Evolutionary conservation across 2,113 vertebrate species (phyloP).

Genomic region (Hucho hucho): DNA sequence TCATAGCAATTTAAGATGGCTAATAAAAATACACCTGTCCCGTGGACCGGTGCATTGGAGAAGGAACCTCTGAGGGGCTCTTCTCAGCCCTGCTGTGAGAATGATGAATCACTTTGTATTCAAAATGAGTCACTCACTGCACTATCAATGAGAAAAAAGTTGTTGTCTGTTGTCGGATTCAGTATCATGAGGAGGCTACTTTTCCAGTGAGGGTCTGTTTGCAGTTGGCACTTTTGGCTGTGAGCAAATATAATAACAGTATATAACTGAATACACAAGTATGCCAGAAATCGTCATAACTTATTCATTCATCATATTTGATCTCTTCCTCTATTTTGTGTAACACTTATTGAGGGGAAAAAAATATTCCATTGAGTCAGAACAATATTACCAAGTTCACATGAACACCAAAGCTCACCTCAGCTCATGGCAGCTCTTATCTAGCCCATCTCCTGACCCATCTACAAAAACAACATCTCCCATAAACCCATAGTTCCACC

Average conservation of each 20-base stretch:
- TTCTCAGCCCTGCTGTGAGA: not conserved
- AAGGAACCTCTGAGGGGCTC: constrained; percentile 52
- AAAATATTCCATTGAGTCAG: constrained; percentile 40
- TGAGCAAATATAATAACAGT: no score
- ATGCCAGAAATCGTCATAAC: not conserved
- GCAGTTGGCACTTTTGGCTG: no score
- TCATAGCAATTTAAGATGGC: constrained; percentile 80
- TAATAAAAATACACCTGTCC: constrained; percentile 92
- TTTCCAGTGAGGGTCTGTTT: no score
- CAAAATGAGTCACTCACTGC: no score
- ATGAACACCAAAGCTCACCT: constrained; percentile 40
- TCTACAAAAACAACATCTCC: constrained; percentile 12
- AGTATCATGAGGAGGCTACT: no score
- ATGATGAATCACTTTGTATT: not conserved
- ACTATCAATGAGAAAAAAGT: no score
- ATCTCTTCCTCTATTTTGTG: constrained; percentile 4
- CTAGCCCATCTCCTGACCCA: constrained; percentile 39
- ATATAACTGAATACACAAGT: not conserved
- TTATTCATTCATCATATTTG: not conserved
- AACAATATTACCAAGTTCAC: constrained; percentile 69
- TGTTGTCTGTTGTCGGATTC: no score
- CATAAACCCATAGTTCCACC: constrained; percentile 12
- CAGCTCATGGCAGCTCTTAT: constrained; percentile 33
- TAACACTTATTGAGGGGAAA: constrained; percentile 24
- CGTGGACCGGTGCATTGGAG: constrained; percentile 49